These are phyloP conservation scores for Trissolcus japonicus DNA, from an alignment of 2,888 invertebrate genomes.

Conservation along the genomic window DNA sequence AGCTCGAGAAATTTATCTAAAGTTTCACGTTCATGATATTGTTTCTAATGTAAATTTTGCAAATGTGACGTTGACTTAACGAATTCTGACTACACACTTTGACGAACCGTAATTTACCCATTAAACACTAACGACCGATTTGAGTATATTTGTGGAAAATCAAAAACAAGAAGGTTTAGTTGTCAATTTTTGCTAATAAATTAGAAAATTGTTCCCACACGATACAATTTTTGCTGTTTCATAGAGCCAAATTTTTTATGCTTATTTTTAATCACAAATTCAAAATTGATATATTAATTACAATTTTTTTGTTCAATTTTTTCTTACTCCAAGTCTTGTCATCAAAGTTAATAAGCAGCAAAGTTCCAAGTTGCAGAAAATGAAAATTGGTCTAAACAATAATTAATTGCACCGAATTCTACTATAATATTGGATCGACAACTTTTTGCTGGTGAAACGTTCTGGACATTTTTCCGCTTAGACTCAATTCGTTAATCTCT, in stretches of 20 bases:
- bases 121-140: neutral
- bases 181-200: no score
- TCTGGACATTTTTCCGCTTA: constrained; percentile 13
- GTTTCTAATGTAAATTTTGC: constrained; percentile 46
- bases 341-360: no score
- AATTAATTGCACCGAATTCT: constrained; percentile 15
- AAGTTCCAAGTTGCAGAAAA: no score
- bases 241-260: no score
- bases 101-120: constrained; percentile 1
- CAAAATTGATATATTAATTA: no score
- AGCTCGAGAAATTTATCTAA: constrained; percentile 40
- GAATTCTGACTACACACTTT: constrained; percentile 14
- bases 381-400: neutral
- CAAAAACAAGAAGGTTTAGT: no score
- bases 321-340: no score
- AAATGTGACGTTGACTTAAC: constrained; percentile 22
- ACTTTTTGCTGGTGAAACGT: constrained; percentile 2
- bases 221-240: no score
- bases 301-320: no score
- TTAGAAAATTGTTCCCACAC: no score
- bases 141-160: neutral
- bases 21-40: constrained; percentile 36
- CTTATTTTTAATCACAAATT: no score
- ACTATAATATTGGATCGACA: constrained; percentile 2
- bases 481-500: constrained; percentile 34